Conservation (phyloP, 2,113 vertebrate species). For the Xerus inauris region DNA sequence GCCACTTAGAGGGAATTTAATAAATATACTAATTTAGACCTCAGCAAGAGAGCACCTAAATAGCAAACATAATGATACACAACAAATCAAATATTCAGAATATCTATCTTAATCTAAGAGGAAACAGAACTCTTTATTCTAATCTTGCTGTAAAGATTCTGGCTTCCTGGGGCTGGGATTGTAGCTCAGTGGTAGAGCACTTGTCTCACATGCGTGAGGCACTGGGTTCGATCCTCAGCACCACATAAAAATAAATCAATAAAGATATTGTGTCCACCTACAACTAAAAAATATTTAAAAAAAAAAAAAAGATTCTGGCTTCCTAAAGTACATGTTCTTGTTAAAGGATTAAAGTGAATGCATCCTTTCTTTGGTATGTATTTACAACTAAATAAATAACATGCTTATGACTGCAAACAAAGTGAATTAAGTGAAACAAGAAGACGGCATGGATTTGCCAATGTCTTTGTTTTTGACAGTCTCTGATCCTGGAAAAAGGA, state of each 20-base stretch:
- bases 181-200: no score
- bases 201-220: no score
- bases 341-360: conserved; percentile 81
- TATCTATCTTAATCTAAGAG: conserved; percentile 74
- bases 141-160: conserved; percentile 71
- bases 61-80: conserved; percentile 73
- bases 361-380: conserved; percentile 76
- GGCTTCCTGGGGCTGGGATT: no score
- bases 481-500: conserved; percentile 78
- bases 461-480: conserved; percentile 78
- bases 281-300: no score
- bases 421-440: conserved; percentile 81
- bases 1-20: conserved; percentile 73
- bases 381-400: conserved; percentile 80
- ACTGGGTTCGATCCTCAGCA: no score
- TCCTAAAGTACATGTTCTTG: conserved; percentile 74
- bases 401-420: conserved; percentile 79
- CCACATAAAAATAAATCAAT: no score
- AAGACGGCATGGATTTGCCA: conserved; percentile 52
- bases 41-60: conserved; percentile 75
- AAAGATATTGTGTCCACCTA: no score
- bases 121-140: conserved; percentile 70
- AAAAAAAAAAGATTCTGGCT: conserved; percentile 78
- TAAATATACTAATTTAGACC: conserved; percentile 76
- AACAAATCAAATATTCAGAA: conserved; percentile 77